Evolutionary conservation across 2,888 invertebrate species (phyloP).

Genomic region (Ellobium chinense): DNA sequence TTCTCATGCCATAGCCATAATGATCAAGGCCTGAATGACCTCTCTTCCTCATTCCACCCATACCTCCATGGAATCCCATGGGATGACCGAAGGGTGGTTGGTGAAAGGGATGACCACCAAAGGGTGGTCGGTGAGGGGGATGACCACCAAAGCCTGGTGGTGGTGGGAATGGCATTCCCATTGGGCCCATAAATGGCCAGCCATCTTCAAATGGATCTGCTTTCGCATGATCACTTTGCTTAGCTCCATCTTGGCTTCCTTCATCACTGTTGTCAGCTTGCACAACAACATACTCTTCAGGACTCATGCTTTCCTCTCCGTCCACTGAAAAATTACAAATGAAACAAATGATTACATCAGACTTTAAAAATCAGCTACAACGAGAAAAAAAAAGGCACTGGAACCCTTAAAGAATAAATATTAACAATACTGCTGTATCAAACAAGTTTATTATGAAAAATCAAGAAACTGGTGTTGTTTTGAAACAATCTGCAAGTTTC

Average conservation of each 20-base stretch:
- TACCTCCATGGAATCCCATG: not conserved
- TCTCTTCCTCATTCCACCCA: constrained; percentile 1
- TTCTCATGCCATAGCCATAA: not conserved
- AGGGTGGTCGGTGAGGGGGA: not conserved
- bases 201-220: not conserved
- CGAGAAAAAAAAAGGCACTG: no score
- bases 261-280: constrained; percentile 1
- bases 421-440: no score
- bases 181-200: not conserved
- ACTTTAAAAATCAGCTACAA: no score
- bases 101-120: not conserved
- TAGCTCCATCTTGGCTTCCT: not conserved
- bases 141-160: not conserved
- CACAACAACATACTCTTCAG: not conserved
- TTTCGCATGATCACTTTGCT: not conserved
- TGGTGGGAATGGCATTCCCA: not conserved
- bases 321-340: constrained; percentile 22
- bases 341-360: no score
- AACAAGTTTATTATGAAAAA: no score
- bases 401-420: no score
- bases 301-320: not conserved
- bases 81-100: constrained; percentile 8
- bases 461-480: no score
- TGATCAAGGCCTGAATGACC: not conserved
- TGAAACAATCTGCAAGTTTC: no score